phyloP scores from a whole-genome alignment of 2,888 invertebrate genomes.

The Tigriopus californicus region DNA sequence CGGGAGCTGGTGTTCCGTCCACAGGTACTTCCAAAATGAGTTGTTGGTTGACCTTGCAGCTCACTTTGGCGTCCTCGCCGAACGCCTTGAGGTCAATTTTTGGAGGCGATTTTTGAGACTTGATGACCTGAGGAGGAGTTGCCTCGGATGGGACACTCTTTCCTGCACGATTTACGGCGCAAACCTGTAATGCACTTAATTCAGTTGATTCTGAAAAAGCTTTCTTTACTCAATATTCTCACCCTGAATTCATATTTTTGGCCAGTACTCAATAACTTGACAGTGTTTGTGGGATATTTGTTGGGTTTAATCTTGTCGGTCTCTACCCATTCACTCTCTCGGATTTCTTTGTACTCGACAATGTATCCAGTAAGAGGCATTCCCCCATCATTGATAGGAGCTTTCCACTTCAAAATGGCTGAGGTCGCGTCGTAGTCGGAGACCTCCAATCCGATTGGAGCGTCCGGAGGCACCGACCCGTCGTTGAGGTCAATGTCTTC shows the following conservation, averaged over 20 bases:
- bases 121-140: slow-evolving; percentile 75
- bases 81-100: neutral
- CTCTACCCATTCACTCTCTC: slow-evolving; percentile 33
- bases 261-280: slow-evolving; percentile 73
- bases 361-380: slow-evolving; percentile 80
- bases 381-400: slow-evolving; percentile 70
- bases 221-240: slow-evolving; percentile 27
- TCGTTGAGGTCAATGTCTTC: slow-evolving; percentile 8
- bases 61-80: neutral
- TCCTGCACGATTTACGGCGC: slow-evolving; percentile 83
- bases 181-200: neutral
- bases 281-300: slow-evolving; percentile 54
- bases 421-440: slow-evolving; percentile 6
- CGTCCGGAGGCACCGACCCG: neutral
- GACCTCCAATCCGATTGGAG: slow-evolving; percentile 1
- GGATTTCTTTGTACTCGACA: slow-evolving; percentile 39
- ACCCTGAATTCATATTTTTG: slow-evolving; percentile 89
- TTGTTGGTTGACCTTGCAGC: slow-evolving; percentile 12
- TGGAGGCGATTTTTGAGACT: slow-evolving; percentile 32
- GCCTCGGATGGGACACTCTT: slow-evolving; percentile 76
- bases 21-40: slow-evolving; percentile 10
- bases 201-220: neutral
- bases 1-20: slow-evolving; percentile 6
- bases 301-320: slow-evolving; percentile 67
- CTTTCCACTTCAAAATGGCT: slow-evolving; percentile 45